Conservation (phyloP, 2,888 invertebrate genomes). For the Plusia festucae region DNA sequence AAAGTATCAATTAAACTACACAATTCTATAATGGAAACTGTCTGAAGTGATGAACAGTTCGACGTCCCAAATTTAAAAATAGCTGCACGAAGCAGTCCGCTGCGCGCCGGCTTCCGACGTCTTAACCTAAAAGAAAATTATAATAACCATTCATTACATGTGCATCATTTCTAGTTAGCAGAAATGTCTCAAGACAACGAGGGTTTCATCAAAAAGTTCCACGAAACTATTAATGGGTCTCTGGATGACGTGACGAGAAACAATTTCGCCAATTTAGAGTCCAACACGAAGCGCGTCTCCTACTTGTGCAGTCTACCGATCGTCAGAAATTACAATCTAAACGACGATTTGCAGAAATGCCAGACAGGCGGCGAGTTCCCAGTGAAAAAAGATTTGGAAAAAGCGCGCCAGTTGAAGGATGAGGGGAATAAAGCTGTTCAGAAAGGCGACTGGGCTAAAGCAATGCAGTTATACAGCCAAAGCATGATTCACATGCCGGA, state of each 20-base stretch:
- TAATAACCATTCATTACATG: slow-evolving; percentile 54
- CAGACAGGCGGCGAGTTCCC: slow-evolving; percentile 75
- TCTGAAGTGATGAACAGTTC: slow-evolving; percentile 76
- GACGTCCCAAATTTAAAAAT: slow-evolving; percentile 82
- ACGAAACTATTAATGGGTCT: slow-evolving; percentile 88
- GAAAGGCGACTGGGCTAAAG: slow-evolving; percentile 91
- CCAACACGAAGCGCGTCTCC: slow-evolving; percentile 91
- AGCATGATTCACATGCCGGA: slow-evolving; percentile 92
- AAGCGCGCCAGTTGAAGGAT: slow-evolving; percentile 91
- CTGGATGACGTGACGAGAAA: slow-evolving; percentile 89
- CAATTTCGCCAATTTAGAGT: slow-evolving; percentile 90
- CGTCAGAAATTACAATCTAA: slow-evolving; percentile 85
- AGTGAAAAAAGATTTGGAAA: slow-evolving; percentile 88
- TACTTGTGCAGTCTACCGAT: slow-evolving; percentile 89
- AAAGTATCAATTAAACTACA: slow-evolving; percentile 39
- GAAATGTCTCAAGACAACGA: slow-evolving; percentile 78
- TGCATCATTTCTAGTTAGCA: slow-evolving; percentile 45
- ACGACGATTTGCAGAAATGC: slow-evolving; percentile 78
- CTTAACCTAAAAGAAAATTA: slow-evolving; percentile 69
- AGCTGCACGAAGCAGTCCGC: slow-evolving; percentile 73
- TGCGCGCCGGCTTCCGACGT: slow-evolving; percentile 73
- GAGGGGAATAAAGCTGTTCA: slow-evolving; percentile 93
- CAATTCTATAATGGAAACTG: slow-evolving; percentile 59
- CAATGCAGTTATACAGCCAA: slow-evolving; percentile 92
- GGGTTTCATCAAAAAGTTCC: slow-evolving; percentile 91